A percentile compares a stretch with the other conserved stretches of the same genome.
Evolutionary conservation across 1,140 invertebrate genomes (phyloP).

Genomic region (Zophobas atratus): DNA sequence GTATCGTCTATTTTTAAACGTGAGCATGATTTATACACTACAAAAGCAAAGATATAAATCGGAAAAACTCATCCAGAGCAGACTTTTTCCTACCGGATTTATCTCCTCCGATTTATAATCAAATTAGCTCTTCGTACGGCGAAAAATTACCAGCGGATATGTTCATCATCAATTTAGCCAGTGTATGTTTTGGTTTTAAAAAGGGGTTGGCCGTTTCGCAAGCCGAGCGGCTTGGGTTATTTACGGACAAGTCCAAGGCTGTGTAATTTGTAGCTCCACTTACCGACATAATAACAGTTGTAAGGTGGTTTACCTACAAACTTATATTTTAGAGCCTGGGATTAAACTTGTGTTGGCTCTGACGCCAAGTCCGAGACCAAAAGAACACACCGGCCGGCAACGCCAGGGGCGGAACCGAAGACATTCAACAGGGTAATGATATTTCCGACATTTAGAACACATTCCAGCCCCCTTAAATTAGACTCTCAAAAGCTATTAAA

Average conservation of each 20-base stretch:
- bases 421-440: neutral
- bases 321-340: slow-evolving; percentile 44
- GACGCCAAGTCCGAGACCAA: slow-evolving; percentile 32
- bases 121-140: slow-evolving; percentile 19
- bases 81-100: slow-evolving; percentile 47
- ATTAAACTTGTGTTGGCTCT: slow-evolving; percentile 26
- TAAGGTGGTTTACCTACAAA: slow-evolving; percentile 49
- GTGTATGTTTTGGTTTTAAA: slow-evolving; percentile 16
- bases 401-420: slow-evolving; percentile 5
- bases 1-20: slow-evolving; percentile 46
- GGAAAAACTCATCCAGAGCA: slow-evolving; percentile 39
- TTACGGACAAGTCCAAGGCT: slow-evolving; percentile 45
- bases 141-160: slow-evolving; percentile 28
- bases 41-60: slow-evolving; percentile 41
- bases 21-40: slow-evolving; percentile 41
- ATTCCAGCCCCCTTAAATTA: no score
- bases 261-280: slow-evolving; percentile 46
- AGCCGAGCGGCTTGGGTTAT: slow-evolving; percentile 18
- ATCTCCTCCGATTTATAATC: slow-evolving; percentile 34
- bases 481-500: no score
- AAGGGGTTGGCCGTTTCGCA: slow-evolving; percentile 28
- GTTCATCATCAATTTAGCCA: slow-evolving; percentile 31
- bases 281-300: slow-evolving; percentile 47
- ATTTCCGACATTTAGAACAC: no score
- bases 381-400: neutral